These are phyloP conservation scores for Bubo scandiacus DNA, from an alignment of 2,113 vertebrate genomes.

Conservation along the genomic window DNA sequence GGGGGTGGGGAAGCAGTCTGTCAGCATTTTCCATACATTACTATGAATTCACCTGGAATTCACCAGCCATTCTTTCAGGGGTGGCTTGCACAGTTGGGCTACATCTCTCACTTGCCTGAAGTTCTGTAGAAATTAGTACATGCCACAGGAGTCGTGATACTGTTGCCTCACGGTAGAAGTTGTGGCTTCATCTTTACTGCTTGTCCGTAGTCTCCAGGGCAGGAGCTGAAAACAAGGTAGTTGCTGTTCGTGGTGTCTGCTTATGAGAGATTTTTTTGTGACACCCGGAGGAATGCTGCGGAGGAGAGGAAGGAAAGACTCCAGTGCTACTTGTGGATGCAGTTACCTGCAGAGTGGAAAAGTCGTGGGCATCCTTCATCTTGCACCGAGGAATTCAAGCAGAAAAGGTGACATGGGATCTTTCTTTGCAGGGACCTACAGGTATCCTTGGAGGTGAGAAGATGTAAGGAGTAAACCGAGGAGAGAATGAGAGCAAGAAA, in stretches of 20 bases:
- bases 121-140: not conserved
- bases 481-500: not conserved
- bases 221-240: not conserved
- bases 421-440: not conserved
- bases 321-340: not conserved
- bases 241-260: not conserved
- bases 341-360: not conserved
- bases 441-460: not conserved
- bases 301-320: not conserved
- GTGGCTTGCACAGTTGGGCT: not conserved
- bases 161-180: not conserved
- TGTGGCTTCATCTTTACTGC: not conserved
- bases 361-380: not conserved
- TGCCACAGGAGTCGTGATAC: fast-evolving
- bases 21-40: not conserved
- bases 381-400: not conserved
- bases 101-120: not conserved
- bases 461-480: not conserved
- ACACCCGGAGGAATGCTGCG: not conserved
- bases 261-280: not conserved
- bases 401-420: not conserved
- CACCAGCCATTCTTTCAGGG: not conserved
- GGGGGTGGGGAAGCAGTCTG: not conserved
- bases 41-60: not conserved
- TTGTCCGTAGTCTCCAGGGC: not conserved